phyloP scores from a whole-genome alignment of 2,113 vertebrate genomes.

The Synchiropus splendidus region DNA sequence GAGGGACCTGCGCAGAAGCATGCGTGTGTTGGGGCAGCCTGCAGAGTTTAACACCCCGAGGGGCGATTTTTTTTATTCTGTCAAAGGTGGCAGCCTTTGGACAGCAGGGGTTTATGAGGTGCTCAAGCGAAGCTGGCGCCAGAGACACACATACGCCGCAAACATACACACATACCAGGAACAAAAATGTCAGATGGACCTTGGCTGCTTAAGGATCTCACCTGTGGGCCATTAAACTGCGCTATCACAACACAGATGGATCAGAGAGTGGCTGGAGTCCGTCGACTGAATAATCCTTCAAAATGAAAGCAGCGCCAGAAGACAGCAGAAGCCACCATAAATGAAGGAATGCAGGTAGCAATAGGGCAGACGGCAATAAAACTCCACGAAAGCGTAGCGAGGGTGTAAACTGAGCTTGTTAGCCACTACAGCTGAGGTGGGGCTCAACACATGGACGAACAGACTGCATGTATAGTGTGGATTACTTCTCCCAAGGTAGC shows the following conservation, averaged over 20 bases:
- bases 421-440: conserved; percentile 43
- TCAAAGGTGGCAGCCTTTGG: conserved; percentile 58
- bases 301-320: conserved; percentile 42
- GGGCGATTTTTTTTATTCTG: conserved; percentile 39
- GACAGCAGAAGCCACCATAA: conserved; percentile 53
- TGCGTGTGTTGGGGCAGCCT: conserved; percentile 16
- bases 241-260: no score
- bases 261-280: conserved; percentile 10
- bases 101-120: conserved; percentile 66
- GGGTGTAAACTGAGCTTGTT: conserved; percentile 61
- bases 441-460: conserved; percentile 23
- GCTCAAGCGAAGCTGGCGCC: conserved; percentile 69
- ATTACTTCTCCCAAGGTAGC: conserved; percentile 35
- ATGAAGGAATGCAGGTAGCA: conserved; percentile 61
- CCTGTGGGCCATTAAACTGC: conserved; percentile 18
- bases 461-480: conserved; percentile 11
- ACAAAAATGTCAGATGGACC: conserved; percentile 21
- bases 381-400: conserved; percentile 47
- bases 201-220: no score
- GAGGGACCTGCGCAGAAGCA: conserved; percentile 8
- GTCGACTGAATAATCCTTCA: conserved; percentile 42
- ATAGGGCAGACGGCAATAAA: conserved; percentile 52
- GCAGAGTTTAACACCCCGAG: conserved; percentile 28
- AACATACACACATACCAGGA: conserved; percentile 15
- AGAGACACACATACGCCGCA: conserved; percentile 33